phyloP scores from a whole-genome alignment of 2,797 vertebrate species.

The Danio jaintianensis region DNA sequence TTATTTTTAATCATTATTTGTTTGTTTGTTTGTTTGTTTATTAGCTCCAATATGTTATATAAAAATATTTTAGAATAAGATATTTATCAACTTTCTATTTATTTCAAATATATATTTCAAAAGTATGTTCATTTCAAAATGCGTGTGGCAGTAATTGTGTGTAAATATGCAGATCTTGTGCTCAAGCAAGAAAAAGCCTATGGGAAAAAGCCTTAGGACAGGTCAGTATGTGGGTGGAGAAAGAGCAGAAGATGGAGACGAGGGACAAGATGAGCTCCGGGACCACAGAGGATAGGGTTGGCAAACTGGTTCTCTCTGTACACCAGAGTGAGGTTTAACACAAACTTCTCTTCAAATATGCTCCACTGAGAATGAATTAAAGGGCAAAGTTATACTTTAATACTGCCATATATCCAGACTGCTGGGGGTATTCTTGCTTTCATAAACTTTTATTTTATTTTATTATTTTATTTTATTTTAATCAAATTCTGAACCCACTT shows the following conservation, averaged over 20 bases:
- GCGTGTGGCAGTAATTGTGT: not conserved
- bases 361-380: slow-evolving; percentile 53
- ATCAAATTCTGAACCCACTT: not conserved
- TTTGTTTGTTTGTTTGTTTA: too few species aligned
- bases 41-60: too few species aligned
- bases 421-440: slow-evolving; percentile 4
- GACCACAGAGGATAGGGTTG: slow-evolving; percentile 56
- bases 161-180: slow-evolving; percentile 20
- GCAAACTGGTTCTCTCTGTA: slow-evolving; percentile 38
- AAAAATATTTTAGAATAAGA: too few species aligned
- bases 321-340: slow-evolving; percentile 42
- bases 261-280: slow-evolving; percentile 37
- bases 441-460: not conserved
- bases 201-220: slow-evolving; percentile 28
- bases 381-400: slow-evolving; percentile 58
- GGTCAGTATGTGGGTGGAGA: slow-evolving; percentile 46
- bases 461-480: not conserved
- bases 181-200: slow-evolving; percentile 18
- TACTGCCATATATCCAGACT: slow-evolving; percentile 41
- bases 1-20: too few species aligned
- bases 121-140: not conserved
- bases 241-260: slow-evolving; percentile 45
- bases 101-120: too few species aligned
- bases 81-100: too few species aligned
- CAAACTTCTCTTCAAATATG: slow-evolving; percentile 54